phyloP scores from a whole-genome alignment of 2,113 vertebrate species.

The Periophthalmodon schlosseri region DNA sequence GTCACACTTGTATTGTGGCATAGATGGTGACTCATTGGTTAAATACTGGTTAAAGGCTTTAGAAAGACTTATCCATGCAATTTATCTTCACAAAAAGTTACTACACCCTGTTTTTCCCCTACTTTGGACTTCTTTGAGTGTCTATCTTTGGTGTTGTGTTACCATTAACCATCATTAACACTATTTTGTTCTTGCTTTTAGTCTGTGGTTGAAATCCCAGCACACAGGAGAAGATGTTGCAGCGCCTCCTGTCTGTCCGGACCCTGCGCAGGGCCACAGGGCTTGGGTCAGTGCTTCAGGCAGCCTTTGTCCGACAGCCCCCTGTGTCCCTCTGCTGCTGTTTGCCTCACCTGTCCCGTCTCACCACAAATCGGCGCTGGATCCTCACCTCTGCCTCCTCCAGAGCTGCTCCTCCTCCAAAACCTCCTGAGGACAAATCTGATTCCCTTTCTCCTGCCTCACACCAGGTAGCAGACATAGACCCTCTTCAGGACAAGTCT shows the following conservation, averaged over 20 bases:
- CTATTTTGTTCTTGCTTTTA: not conserved
- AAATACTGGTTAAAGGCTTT: not conserved
- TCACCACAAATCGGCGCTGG: slow-evolving; percentile 32
- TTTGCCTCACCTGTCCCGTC: slow-evolving; percentile 1
- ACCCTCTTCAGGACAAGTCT: slow-evolving; percentile 93
- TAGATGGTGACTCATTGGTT: not conserved
- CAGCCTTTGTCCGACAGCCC: slow-evolving; percentile 38
- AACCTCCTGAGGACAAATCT: slow-evolving; percentile 13
- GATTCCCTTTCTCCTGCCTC: slow-evolving; percentile 28
- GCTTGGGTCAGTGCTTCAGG: slow-evolving; percentile 47
- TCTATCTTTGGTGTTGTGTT: not conserved
- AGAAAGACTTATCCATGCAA: not conserved
- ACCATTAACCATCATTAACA: not conserved
- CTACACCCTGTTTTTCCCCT: too few relatives aligned
- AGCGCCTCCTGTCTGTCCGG: slow-evolving; percentile 67
- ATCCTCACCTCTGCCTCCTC: slow-evolving; percentile 46
- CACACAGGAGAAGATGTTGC: slow-evolving; percentile 71
- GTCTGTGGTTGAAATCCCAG: slow-evolving; percentile 38
- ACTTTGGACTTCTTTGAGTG: too few relatives aligned
- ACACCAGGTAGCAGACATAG: slow-evolving; percentile 62
- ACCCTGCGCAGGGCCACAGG: slow-evolving; percentile 65
- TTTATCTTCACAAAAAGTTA: not conserved
- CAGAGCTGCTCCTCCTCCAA: slow-evolving; percentile 50
- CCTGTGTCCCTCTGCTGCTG: slow-evolving; percentile 61
- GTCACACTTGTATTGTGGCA: not conserved